These are phyloP conservation scores for Cebus imitator DNA, from an alignment of 2,113 vertebrate genomes.

Conservation along the genomic window DNA sequence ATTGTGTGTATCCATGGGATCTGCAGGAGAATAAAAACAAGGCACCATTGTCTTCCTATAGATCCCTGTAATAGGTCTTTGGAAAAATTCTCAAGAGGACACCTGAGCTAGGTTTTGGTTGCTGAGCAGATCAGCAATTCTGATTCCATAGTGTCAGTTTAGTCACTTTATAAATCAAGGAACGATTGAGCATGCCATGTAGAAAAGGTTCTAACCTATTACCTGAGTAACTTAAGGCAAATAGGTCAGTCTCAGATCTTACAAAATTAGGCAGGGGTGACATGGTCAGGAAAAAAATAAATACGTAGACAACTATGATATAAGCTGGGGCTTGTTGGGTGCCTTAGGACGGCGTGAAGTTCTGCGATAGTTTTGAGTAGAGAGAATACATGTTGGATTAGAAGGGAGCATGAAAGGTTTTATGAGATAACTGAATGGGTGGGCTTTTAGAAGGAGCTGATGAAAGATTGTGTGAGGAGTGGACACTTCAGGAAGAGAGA, in stretches of 20 bases:
- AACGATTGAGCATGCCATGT: background rate
- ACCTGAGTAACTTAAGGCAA: background rate
- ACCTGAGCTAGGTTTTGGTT: background rate
- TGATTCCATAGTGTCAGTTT: background rate
- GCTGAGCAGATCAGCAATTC: background rate
- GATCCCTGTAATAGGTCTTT: background rate
- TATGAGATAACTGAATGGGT: background rate
- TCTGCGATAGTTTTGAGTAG: background rate
- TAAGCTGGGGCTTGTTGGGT: background rate
- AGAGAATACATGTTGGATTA: background rate
- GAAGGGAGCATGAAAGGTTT: background rate
- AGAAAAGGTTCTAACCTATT: background rate
- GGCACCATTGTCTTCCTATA: background rate
- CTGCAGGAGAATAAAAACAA: background rate
- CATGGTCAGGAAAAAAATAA: background rate
- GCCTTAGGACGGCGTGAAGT: background rate
- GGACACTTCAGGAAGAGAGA: background rate
- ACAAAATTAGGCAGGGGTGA: background rate
- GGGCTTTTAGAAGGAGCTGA: background rate
- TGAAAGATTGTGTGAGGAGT: background rate
- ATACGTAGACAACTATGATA: background rate
- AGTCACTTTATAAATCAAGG: background rate
- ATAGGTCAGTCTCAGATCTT: background rate
- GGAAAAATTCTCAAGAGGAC: background rate
- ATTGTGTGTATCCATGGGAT: background rate